These are phyloP conservation scores for Oryzias melastigma DNA, from an alignment of 2,113 vertebrate genomes.

Conservation along the genomic window DNA sequence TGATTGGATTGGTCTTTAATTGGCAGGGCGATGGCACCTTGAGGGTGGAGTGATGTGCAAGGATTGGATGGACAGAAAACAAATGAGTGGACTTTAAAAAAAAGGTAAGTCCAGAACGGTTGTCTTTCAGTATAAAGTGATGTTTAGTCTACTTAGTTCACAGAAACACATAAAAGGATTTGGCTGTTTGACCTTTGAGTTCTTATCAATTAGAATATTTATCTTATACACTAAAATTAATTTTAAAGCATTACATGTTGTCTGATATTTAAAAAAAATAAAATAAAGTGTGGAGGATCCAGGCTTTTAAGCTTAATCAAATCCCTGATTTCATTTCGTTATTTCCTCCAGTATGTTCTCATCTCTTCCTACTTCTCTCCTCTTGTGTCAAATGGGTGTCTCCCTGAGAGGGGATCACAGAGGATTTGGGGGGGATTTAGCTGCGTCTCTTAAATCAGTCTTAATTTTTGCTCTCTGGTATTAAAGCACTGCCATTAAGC, in stretches of 20 bases:
- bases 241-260: neutral
- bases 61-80: conserved; percentile 51
- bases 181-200: no score
- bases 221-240: no score
- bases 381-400: conserved; percentile 94
- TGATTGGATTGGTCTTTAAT: conserved; percentile 92
- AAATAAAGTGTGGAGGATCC: neutral
- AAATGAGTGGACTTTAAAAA: conserved; percentile 71
- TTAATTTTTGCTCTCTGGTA: conserved; percentile 99
- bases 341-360: conserved; percentile 9
- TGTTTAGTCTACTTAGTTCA: conserved; percentile 50
- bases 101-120: neutral
- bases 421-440: conserved; percentile 87
- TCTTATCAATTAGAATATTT: no score
- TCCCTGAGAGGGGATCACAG: conserved; percentile 91
- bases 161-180: no score
- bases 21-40: conserved; percentile 75
- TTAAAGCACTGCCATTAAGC: conserved; percentile 99
- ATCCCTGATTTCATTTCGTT: conserved; percentile 4
- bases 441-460: conserved; percentile 92
- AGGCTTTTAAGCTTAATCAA: conserved; percentile 22
- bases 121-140: conserved; percentile 68
- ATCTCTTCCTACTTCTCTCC: conserved; percentile 26
- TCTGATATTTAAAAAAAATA: neutral
- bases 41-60: conserved; percentile 70